Base-by-base conservation (phyloP, 1,140 invertebrate genomes). In the Charaxes varanes region DNA sequence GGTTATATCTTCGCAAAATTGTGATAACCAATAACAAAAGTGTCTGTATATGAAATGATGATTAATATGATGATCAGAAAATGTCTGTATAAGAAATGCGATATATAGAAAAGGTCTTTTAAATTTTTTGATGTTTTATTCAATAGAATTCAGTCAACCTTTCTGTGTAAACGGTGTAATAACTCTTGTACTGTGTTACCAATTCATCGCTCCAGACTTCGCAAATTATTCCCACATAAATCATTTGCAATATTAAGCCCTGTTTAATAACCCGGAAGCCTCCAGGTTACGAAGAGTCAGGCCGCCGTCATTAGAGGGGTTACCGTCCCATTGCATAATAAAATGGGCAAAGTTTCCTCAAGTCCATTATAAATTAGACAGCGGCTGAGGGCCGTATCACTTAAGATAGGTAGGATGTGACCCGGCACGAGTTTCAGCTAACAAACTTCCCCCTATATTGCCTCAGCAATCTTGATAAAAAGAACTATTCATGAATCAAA, bases 311-410 rank as follows among this genome's bases (percentile, higher is more conserved):
- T 79, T 83, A 83, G 69, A 71, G 66, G 68, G 71, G 71, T 73
- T 74, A 70, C 74, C 70, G 57, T 72, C 67, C 67, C 78, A 82
- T 78, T 77, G 76, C 76, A 80, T 83, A 80, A 83, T 83, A 83
- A 83, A 83, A 83, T 82, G 78, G 67, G 45, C 68, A 50, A 83
- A 83, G 71, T 80, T 82, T 77, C 65, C 74, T 65, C 73, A 82
- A 82, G 78, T 80, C 78, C 78, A 82, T 80, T 83, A 83, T 80
- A 80, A 83, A 83, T 83, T 83, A 83, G 78, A 83, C 76, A 74
- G 72, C 69, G 74, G 69, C 66, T 68, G 68, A 78, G 71, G 67
- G 62, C 67, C 77, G 77, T 77, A 76, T 79, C 78, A 78, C 67
- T 80, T 82, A 77, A 82, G 78, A 80, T 82, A 80, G 74, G 78